Evolutionary conservation across 2,797 vertebrate species (phyloP).

Genomic region (Melanotaenia maccullochi): DNA sequence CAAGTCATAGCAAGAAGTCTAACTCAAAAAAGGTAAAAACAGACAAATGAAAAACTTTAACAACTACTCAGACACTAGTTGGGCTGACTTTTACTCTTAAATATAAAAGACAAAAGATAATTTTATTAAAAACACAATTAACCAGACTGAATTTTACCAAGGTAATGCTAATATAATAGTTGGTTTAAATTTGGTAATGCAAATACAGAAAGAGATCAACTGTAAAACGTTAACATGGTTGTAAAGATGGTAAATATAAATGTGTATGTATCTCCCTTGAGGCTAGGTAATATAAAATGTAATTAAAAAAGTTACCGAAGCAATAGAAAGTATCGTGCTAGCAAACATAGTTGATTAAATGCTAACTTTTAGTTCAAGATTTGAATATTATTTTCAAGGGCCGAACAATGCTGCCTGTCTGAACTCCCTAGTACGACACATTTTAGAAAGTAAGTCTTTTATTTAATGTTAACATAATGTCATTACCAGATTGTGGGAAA

Average conservation of each 20-base stretch:
- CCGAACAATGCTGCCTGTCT: too few species aligned
- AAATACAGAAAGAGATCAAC: background rate
- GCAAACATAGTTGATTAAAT: background rate
- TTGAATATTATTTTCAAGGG: background rate
- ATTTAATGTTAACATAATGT: too few species aligned
- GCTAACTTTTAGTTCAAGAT: background rate
- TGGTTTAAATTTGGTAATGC: background rate
- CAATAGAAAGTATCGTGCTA: background rate
- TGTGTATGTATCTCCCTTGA: background rate
- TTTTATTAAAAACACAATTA: background rate
- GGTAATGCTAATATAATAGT: background rate
- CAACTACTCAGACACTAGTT: too few species aligned
- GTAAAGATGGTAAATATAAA: too few species aligned
- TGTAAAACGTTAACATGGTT: too few species aligned
- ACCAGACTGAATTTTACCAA: too few species aligned
- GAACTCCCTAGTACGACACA: too few species aligned
- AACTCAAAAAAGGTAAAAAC: constrained; percentile 33
- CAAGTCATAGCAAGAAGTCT: background rate
- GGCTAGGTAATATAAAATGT: background rate
- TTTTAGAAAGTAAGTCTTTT: too few species aligned
- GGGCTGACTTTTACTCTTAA: too few species aligned
- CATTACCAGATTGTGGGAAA: too few species aligned
- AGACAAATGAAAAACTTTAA: too few species aligned
- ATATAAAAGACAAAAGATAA: background rate
- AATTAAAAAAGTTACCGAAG: background rate